Evolutionary conservation across 2,113 vertebrate genomes (phyloP).

Genomic region (Damaliscus lunatus): DNA sequence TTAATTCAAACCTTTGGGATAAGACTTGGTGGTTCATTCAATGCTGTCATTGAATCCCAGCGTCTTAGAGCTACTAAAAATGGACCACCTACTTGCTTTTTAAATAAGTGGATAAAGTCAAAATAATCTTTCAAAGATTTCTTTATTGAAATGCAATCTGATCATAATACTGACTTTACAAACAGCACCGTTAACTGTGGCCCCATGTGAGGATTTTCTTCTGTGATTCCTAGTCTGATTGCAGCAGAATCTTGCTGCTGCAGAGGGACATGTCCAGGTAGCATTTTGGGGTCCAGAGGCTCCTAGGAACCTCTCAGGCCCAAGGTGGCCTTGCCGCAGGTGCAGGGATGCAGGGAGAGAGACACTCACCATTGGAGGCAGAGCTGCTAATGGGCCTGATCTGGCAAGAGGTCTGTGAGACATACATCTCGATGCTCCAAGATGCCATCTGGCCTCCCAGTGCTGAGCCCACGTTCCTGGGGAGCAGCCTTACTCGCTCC

Average conservation of each 20-base stretch:
- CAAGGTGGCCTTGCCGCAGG: not conserved
- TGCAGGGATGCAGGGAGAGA: not conserved
- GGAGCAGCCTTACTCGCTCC: not conserved
- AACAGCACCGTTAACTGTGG: not conserved
- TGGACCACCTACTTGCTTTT: not conserved
- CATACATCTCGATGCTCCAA: rapidly evolving
- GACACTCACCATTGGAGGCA: not conserved
- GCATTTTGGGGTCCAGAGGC: not conserved
- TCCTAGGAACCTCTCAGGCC: not conserved
- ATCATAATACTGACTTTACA: not conserved
- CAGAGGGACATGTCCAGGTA: not conserved
- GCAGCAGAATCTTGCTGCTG: not conserved
- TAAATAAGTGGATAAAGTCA: not conserved
- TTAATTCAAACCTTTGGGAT: not conserved
- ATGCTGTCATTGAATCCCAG: not conserved
- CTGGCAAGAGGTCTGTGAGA: not conserved
- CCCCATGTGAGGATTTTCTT: not conserved
- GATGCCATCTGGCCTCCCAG: conserved; percentile 43
- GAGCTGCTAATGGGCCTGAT: not conserved
- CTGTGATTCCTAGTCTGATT: not conserved
- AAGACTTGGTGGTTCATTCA: not conserved
- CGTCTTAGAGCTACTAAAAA: not conserved
- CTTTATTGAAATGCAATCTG: not conserved
- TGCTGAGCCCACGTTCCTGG: not conserved
- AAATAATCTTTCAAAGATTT: not conserved